Percentiles rank a stretch among this genome's conserved stretches.
Conservation (phyloP, 2,888 invertebrate species). For the Phania funesta region DNA sequence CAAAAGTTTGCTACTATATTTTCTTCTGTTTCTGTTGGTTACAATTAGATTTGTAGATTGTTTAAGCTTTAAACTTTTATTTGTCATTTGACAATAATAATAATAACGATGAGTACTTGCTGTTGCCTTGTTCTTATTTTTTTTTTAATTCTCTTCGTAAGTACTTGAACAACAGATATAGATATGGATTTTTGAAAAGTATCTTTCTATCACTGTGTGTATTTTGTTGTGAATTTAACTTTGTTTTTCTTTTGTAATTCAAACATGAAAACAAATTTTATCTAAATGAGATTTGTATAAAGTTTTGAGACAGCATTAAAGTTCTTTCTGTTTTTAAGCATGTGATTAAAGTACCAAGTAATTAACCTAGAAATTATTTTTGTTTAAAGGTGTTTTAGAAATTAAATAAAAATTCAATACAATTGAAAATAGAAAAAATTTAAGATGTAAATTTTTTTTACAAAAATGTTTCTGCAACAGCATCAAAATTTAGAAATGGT, state of each 20-base stretch:
- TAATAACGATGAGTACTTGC: constrained; percentile 49
- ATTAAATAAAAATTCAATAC: constrained; percentile 1
- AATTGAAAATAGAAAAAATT: not conserved
- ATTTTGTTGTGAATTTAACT: not conserved
- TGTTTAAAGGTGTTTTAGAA: not conserved
- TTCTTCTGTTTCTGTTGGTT: constrained; percentile 35
- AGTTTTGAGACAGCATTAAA: constrained; percentile 64
- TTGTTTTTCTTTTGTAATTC: not conserved
- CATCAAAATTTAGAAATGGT: too few relatives aligned
- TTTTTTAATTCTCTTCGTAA: constrained; percentile 27
- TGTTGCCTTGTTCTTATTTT: constrained; percentile 13
- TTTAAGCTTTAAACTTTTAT: constrained; percentile 66
- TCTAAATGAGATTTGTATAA: constrained; percentile 63
- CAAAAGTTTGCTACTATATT: constrained; percentile 28
- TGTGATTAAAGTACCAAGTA: constrained; percentile 47
- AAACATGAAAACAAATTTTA: constrained; percentile 43
- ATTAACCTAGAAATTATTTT: constrained; percentile 57
- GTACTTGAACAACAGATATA: constrained; percentile 33
- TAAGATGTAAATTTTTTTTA: not conserved
- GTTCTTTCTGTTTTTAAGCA: not conserved
- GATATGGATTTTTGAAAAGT: constrained; percentile 36
- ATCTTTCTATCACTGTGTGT: constrained; percentile 56
- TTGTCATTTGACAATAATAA: constrained; percentile 66
- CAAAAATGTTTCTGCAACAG: too few relatives aligned
- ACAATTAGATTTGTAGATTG: constrained; percentile 67